Base-by-base conservation (phyloP, 2,113 vertebrate species). In the Morone saxatilis region DNA sequence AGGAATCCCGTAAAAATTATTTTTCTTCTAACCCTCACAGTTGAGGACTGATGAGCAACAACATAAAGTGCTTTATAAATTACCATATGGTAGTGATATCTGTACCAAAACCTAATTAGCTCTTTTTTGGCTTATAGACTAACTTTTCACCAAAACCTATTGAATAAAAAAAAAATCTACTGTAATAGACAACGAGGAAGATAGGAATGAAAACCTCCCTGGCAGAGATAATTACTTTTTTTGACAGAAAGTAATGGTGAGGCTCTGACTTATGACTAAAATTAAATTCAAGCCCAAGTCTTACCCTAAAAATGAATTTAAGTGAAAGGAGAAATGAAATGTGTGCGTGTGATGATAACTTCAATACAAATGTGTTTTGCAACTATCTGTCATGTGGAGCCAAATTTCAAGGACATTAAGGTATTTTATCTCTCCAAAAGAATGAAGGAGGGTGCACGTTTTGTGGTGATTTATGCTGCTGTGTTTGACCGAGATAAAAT, bases 401-500 rank as follows among this genome's bases (percentile, higher is more conserved):
- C 25, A 80, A 43, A 83, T 80, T 87, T 85, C 80, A 88, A 81
- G 77, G 80, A 65, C 67, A 77, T 56, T 31, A 11, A n/a, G 25
- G n/a, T 51, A 47, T 82, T 88, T 81, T 38, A 56, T 81, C 60
- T 81, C 54, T 41, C 53, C 48, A 1, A 47, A 61, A 31, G 66
- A 76, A 80, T 38, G 22, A 61, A 85, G 45, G 51, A 63, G 54
- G 54, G 40, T 47, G 6, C 65, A 57, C 54, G 47, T 65, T 82
- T 40, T 71, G 61, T 71, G 57, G 9, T 68, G 86, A 84, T 86
- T 86, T 81, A 81, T 74, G 86, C 75, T 50, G 41, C 67, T 14
- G 75, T 57, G 83, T 56, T 67, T 50, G 74, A 66, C 47, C 2
- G n/a, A 83, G 86, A 88, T 84, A 84, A 88, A 86, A 60, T 4